Conservation (phyloP, 2,888 invertebrate species). For the Carterocephalus palaemon region DNA sequence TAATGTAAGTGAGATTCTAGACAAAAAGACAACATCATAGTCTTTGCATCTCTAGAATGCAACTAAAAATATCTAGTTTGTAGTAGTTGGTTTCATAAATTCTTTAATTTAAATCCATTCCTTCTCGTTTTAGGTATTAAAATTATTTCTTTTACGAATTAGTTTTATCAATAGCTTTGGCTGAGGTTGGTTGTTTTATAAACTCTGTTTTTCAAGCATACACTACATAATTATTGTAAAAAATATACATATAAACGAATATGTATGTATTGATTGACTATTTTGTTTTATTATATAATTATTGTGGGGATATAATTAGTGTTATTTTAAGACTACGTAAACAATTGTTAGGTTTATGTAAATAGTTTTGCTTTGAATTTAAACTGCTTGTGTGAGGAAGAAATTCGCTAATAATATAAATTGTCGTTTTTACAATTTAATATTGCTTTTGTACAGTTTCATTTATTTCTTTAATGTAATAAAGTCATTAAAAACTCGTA, state of each 20-base stretch:
- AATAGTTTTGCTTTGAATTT: slow-evolving; percentile 61
- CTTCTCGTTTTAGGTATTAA: slow-evolving; percentile 62
- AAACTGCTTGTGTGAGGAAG: slow-evolving; percentile 32
- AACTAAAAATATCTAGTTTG: slow-evolving; percentile 30
- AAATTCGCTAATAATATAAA: slow-evolving; percentile 44
- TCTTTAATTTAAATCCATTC: slow-evolving; percentile 64
- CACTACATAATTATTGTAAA: slow-evolving; percentile 47
- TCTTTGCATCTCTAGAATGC: slow-evolving; percentile 33
- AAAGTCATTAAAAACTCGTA: slow-evolving; percentile 11
- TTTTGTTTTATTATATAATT: slow-evolving; percentile 39
- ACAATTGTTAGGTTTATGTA: slow-evolving; percentile 61
- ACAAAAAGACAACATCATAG: slow-evolving; percentile 28
- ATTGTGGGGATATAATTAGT: slow-evolving; percentile 42
- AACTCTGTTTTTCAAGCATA: slow-evolving; percentile 48
- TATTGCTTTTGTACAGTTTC: slow-evolving; percentile 32
- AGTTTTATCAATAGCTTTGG: slow-evolving; percentile 35
- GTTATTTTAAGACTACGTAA: slow-evolving; percentile 51
- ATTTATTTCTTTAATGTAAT: slow-evolving; percentile 18
- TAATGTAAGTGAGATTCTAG: slow-evolving; percentile 34
- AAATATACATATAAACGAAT: slow-evolving; percentile 43
- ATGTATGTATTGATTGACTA: slow-evolving; percentile 49
- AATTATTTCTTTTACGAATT: slow-evolving; percentile 23
- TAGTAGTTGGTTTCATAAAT: slow-evolving; percentile 47
- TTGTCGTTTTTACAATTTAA: slow-evolving; percentile 32
- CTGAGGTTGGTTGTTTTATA: slow-evolving; percentile 34